phyloP scores from a whole-genome alignment of 2,113 vertebrate genomes.

The Malurus alboscapulatus region DNA sequence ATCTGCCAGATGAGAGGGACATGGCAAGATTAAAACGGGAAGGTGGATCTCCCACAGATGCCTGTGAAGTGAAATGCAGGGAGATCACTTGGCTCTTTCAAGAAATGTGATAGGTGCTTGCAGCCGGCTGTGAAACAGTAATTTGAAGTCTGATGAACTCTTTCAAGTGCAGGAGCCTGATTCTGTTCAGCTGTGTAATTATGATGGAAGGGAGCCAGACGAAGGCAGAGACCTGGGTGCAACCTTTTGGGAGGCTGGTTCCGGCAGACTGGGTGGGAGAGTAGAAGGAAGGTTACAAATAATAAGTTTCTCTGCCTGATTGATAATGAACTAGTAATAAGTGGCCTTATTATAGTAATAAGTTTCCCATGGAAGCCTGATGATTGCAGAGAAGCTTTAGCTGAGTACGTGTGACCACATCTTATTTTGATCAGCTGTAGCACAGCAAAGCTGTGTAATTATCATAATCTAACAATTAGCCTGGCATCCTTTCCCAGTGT shows the following conservation, averaged over 20 bases:
- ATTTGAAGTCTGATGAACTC: conserved; percentile 79
- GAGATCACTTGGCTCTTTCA: conserved; percentile 10
- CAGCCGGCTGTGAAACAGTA: conserved; percentile 71
- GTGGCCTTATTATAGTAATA: conserved; percentile 64
- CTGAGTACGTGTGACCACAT: conserved; percentile 79
- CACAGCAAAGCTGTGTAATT: conserved; percentile 89
- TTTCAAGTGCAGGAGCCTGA: conserved; percentile 74
- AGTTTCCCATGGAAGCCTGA: conserved; percentile 56
- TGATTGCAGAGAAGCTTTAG: conserved; percentile 72
- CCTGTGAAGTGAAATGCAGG: neutral
- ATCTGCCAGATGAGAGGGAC: neutral
- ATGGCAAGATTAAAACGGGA: neutral
- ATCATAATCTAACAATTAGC: conserved; percentile 96
- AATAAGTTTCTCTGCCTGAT: conserved; percentile 77
- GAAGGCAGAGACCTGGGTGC: conserved; percentile 70
- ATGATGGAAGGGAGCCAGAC: conserved; percentile 88
- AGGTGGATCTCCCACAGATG: neutral
- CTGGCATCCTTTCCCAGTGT: conserved; percentile 85
- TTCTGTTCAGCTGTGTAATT: conserved; percentile 90
- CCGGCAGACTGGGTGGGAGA: conserved; percentile 49
- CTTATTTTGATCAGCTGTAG: conserved; percentile 86
- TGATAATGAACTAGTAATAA: conserved; percentile 87
- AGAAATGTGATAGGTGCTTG: conserved; percentile 37
- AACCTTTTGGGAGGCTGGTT: conserved; percentile 78
- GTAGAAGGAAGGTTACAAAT: conserved; percentile 71